Evolutionary conservation across 2,888 invertebrate genomes (phyloP).

Genomic region (Chymomyza procnemis): DNA sequence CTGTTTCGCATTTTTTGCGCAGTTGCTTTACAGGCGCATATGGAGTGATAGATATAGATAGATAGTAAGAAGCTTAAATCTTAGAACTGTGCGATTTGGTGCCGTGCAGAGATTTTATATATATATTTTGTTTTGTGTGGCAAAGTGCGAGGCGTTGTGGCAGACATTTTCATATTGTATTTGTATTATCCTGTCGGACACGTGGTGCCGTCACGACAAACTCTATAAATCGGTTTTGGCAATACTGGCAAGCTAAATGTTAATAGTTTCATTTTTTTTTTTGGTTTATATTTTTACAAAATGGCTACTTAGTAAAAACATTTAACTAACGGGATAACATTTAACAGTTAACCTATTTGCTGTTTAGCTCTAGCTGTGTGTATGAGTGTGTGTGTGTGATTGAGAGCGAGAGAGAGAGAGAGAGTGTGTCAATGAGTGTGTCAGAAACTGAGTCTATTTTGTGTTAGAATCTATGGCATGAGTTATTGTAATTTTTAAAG

Average conservation of each 20-base stretch:
- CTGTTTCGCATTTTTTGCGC: neutral
- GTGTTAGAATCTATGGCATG: neutral
- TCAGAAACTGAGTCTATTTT: too few relatives aligned
- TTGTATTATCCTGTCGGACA: neutral
- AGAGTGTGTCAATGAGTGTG: slow-evolving; percentile 2
- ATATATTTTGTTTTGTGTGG: neutral
- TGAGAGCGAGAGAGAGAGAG: too few relatives aligned
- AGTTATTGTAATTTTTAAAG: too few relatives aligned
- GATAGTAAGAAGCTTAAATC: neutral
- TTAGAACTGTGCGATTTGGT: neutral
- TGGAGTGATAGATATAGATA: neutral
- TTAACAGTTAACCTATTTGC: neutral
- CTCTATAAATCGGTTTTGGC: neutral
- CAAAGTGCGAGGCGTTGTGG: neutral
- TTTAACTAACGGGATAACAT: neutral
- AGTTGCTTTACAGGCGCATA: too few relatives aligned
- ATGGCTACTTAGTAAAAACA: neutral
- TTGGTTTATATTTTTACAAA: neutral
- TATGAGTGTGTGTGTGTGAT: slow-evolving; percentile 3
- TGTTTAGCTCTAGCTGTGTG: neutral
- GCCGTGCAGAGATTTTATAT: neutral
- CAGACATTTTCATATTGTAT: neutral
- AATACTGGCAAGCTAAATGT: too few relatives aligned
- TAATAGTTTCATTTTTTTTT: too few relatives aligned
- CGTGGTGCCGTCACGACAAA: neutral